Percentiles rank a stretch among this genome's conserved stretches.
Conservation (phyloP, 2,113 vertebrate species). For the Ptychochromis oligacanthus region DNA sequence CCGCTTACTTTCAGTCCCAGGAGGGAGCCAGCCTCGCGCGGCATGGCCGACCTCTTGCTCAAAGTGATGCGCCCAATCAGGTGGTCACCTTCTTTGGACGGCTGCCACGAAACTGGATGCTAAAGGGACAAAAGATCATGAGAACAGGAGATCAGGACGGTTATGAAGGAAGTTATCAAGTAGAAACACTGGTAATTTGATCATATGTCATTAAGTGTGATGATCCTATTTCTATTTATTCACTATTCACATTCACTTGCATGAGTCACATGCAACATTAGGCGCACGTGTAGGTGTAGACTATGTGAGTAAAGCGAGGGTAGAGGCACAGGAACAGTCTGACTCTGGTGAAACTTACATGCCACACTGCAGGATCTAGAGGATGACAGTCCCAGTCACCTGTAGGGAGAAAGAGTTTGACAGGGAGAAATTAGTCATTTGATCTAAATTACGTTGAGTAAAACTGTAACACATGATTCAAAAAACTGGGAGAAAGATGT, state of each 20-base stretch:
- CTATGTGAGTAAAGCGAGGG: not conserved
- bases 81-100: constrained; percentile 98
- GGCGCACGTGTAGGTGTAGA: not conserved
- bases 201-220: not conserved
- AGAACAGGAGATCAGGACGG: not conserved
- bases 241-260: no score
- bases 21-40: constrained; percentile 94
- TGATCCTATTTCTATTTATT: no score
- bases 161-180: not conserved
- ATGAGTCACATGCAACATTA: fast-evolving
- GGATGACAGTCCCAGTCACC: constrained; percentile 98
- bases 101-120: constrained; percentile 98
- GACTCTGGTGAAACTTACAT: constrained; percentile 82
- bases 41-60: constrained; percentile 96
- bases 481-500: not conserved
- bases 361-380: constrained; percentile 96
- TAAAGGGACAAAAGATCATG: constrained; percentile 55
- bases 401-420: constrained; percentile 57
- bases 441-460: fast-evolving
- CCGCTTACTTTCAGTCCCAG: constrained; percentile 92
- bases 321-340: not conserved
- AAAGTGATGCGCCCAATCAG: constrained; percentile 96
- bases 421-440: not conserved
- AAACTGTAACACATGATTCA: not conserved
- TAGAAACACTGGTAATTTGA: not conserved